phyloP scores from a whole-genome alignment of 2,888 invertebrate species.

The Rhagophthalmus giganteus region DNA sequence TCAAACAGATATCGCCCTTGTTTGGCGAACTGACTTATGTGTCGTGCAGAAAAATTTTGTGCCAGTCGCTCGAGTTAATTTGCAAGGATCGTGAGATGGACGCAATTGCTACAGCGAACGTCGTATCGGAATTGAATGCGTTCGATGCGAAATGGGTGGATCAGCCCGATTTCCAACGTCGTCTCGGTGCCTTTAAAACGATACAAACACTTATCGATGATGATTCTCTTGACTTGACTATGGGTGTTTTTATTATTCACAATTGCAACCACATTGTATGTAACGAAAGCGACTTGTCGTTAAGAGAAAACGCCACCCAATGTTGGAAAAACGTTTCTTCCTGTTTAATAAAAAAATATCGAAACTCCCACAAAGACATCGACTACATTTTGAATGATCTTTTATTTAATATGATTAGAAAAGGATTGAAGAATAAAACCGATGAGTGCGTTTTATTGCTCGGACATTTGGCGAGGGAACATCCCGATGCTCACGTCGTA shows the following conservation, averaged over 20 bases:
- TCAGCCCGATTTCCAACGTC: slow-evolving; percentile 85
- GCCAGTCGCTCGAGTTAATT: slow-evolving; percentile 65
- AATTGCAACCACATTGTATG: slow-evolving; percentile 80
- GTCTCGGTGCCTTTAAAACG: slow-evolving; percentile 76
- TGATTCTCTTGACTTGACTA: slow-evolving; percentile 62
- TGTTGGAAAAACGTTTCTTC: slow-evolving; percentile 73
- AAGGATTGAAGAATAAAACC: slow-evolving; percentile 70
- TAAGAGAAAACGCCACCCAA: slow-evolving; percentile 76
- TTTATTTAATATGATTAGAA: slow-evolving; percentile 71
- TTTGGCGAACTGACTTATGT: slow-evolving; percentile 69
- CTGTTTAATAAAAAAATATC: slow-evolving; percentile 62
- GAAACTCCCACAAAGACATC: slow-evolving; percentile 59
- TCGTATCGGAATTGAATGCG: slow-evolving; percentile 77
- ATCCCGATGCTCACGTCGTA: slow-evolving; percentile 70
- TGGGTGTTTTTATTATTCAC: slow-evolving; percentile 74
- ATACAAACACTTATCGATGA: slow-evolving; percentile 62
- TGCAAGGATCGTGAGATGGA: slow-evolving; percentile 56
- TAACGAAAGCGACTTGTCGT: slow-evolving; percentile 80
- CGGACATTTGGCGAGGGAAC: slow-evolving; percentile 74
- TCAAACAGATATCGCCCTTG: slow-evolving; percentile 71
- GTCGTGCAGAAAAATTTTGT: slow-evolving; percentile 70
- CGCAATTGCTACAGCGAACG: slow-evolving; percentile 53
- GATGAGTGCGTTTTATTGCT: slow-evolving; percentile 82
- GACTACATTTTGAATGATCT: slow-evolving; percentile 73
- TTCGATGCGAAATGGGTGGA: slow-evolving; percentile 89